Evolutionary conservation across 2,888 invertebrate genomes (phyloP), one percentile per base, ranked within the genome.

Genomic region (Ecliptopera silaceata): DNA sequence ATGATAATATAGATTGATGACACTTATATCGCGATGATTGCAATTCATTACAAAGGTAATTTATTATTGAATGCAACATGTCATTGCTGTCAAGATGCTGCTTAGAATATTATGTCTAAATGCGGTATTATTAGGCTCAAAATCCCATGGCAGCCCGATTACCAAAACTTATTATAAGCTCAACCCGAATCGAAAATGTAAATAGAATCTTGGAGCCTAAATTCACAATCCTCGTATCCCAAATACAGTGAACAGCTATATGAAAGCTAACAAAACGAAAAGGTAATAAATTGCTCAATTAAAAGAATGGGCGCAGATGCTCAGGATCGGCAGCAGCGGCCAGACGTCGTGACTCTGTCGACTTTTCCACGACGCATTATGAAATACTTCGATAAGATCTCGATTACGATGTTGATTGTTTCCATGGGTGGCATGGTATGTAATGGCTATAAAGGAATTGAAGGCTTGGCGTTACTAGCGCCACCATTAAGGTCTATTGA

Each of bases 401-500:
- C 47, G 43, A 51, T 44, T 12, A 31, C 52, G 50, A 15, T 36
- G 36, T 41, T 51, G 57, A 58, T 54, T 58, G 54, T 58, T 57
- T 57, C 32, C 58, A 63, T 61, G 59, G 62, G 59, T 63, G 61
- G 59, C 52, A 62, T 59, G 56, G 59, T 54, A 61, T 59, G 52
- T 63, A 65, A 65, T 63, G 64, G 56, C 59, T 59, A 56, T 61
- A 46, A 56, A 56, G 47, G 57, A 38, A 57, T 59, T 47, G 45
- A 55, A 55, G 39, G 49, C 22, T 51, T 48, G 45, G 64, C 50
- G 64, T 66, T 61, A 50, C 65, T 80, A 83, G 85, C 82, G 86
- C 83, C 82, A 79, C 80, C 71, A 83, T 82, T 79, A 80, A 71
- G 69, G 69, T 70, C 77, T 78, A 82, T 82, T 70, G 75, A 73